Evolutionary conservation across 2,797 vertebrate species (phyloP).

Genomic region (Onychomys leucogaster): DNA sequence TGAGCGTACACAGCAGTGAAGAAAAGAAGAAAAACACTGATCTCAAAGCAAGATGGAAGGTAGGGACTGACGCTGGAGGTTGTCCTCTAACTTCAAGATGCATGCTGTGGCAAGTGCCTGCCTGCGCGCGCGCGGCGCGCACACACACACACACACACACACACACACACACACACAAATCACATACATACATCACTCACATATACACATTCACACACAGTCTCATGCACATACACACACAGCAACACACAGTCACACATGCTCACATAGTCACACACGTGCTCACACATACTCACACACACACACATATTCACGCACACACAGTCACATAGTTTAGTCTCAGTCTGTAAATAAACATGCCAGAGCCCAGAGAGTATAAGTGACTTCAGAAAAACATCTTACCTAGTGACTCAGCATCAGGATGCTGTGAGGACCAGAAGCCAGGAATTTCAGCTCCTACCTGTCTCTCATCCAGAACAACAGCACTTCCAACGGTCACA

Average conservation of each 20-base stretch:
- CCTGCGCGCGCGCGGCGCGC: not conserved
- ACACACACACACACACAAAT: not conserved
- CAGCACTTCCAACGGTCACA: not conserved
- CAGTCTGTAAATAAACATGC: not conserved
- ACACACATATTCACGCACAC: not conserved
- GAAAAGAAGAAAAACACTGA: not conserved
- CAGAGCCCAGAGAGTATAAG: not conserved
- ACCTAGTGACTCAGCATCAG: not conserved
- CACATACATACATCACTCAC: not conserved
- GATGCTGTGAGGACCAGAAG: not conserved
- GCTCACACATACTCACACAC: not conserved
- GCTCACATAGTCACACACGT: not conserved
- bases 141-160: not conserved
- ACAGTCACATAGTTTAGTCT: not conserved
- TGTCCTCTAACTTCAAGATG: not conserved
- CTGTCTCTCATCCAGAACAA: not conserved
- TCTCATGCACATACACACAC: not conserved
- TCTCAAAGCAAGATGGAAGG: not conserved
- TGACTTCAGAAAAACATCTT: not conserved
- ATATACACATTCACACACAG: not conserved
- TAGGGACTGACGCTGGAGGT: not conserved
- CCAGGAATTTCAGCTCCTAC: not conserved
- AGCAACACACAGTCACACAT: not conserved
- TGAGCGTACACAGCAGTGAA: not conserved
- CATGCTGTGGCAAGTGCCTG: not conserved